These are phyloP conservation scores for Microtus montanus DNA, from an alignment of 2,113 vertebrate genomes.

Conservation along the genomic window DNA sequence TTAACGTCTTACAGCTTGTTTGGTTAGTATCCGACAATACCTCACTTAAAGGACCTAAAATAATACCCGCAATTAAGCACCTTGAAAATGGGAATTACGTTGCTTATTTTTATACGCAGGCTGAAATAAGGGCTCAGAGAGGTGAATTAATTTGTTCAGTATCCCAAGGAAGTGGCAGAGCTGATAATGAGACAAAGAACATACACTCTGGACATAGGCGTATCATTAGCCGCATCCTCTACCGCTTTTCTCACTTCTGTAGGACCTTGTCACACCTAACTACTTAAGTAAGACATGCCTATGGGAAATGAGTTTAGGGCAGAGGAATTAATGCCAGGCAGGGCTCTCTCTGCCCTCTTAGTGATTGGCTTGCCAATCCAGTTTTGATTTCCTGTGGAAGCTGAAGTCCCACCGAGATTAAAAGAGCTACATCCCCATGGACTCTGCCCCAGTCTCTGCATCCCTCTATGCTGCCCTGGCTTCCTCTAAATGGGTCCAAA, in stretches of 20 bases:
- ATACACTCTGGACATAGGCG: neutral
- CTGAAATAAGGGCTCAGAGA: neutral
- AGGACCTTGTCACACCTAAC: neutral
- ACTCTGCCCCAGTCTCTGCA: neutral
- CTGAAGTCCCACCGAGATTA: neutral
- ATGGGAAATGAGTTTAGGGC: neutral
- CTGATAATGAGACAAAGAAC: neutral
- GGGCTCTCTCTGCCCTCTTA: neutral
- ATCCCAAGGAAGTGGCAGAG: neutral
- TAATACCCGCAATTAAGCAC: neutral
- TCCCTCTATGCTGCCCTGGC: neutral
- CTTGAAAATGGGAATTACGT: neutral
- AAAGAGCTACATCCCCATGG: neutral
- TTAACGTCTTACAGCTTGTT: neutral
- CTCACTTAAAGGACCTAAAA: neutral
- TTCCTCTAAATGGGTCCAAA: neutral
- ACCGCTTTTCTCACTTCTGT: neutral
- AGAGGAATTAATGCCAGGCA: conserved; percentile 7
- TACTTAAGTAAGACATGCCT: neutral
- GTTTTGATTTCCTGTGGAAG: neutral
- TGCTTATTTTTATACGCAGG: neutral
- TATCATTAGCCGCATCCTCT: neutral
- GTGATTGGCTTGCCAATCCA: neutral
- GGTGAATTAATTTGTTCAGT: neutral
- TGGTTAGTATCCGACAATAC: neutral